phyloP scores from a whole-genome alignment of 2,113 vertebrate genomes.

The Lepisosteus osseus region DNA sequence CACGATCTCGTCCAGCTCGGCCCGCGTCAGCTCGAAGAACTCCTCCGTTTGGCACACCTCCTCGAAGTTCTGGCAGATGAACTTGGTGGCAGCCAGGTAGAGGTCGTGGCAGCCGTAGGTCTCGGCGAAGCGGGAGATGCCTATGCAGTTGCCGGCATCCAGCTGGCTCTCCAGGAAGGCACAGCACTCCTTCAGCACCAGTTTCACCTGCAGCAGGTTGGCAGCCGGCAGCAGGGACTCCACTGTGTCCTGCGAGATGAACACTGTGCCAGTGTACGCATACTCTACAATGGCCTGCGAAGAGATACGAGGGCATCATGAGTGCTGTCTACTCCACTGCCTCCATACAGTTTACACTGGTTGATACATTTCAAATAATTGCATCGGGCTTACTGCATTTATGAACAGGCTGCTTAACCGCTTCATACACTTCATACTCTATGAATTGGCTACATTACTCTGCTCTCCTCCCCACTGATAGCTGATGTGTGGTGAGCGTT shows the following conservation, averaged over 20 bases:
- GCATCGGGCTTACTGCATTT: no score
- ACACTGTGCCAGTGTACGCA: slow-evolving; percentile 92
- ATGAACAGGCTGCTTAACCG: no score
- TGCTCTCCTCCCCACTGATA: no score
- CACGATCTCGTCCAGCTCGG: slow-evolving; percentile 91
- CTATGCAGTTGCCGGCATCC: slow-evolving; percentile 94
- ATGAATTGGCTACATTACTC: no score
- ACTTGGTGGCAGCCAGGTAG: slow-evolving; percentile 88
- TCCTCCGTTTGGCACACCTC: slow-evolving; percentile 94
- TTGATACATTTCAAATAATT: no score
- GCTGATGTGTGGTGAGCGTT: no score
- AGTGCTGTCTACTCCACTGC: no score
- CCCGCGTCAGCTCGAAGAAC: slow-evolving; percentile 89
- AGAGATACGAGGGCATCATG: background rate
- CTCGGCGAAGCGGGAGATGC: slow-evolving; percentile 95
- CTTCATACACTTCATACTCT: no score
- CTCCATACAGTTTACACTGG: no score
- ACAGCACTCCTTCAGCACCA: slow-evolving; percentile 95
- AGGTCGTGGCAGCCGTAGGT: slow-evolving; percentile 95
- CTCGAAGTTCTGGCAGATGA: slow-evolving; percentile 95
- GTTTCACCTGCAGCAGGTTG: slow-evolving; percentile 95
- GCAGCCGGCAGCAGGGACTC: slow-evolving; percentile 94
- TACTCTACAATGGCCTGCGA: slow-evolving; percentile 92
- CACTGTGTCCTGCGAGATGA: slow-evolving; percentile 95
- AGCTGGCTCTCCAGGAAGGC: slow-evolving; percentile 93